Evolutionary conservation across 2,113 vertebrate species (phyloP).

Genomic region (Corynorhinus townsendii): DNA sequence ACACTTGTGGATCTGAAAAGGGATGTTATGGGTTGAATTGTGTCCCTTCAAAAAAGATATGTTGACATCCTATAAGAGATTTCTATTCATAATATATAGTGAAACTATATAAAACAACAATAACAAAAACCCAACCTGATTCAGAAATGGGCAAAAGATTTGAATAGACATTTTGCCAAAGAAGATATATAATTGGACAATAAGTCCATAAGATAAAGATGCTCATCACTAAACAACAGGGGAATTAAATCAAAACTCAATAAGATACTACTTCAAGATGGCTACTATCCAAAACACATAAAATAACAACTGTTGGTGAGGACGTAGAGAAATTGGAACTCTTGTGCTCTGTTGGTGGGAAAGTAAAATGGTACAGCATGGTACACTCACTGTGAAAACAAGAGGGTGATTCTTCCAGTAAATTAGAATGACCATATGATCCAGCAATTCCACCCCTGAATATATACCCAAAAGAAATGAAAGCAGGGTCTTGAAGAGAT

Average conservation of each 20-base stretch:
- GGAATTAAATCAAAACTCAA: background rate
- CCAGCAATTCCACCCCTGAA: background rate
- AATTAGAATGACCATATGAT: background rate
- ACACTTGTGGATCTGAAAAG: background rate
- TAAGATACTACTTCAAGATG: background rate
- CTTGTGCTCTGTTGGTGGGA: background rate
- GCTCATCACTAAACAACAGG: background rate
- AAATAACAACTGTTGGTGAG: background rate
- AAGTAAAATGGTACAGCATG: background rate
- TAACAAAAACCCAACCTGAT: background rate
- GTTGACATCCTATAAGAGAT: background rate
- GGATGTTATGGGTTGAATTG: background rate
- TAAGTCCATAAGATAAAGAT: background rate
- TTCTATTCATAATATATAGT: background rate
- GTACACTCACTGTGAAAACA: background rate
- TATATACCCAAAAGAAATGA: background rate
- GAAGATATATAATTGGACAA: background rate
- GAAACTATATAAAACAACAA: background rate
- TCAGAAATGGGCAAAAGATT: background rate
- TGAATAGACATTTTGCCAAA: background rate
- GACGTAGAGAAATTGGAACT: background rate
- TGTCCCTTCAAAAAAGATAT: background rate
- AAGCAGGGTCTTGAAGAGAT: background rate
- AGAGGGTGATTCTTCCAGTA: background rate
- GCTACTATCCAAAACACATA: background rate